Percentiles rank a stretch among this genome's conserved stretches.
These are phyloP conservation scores for Rapana venosa DNA, from an alignment of 2,888 invertebrate species.

Conservation along the genomic window DNA sequence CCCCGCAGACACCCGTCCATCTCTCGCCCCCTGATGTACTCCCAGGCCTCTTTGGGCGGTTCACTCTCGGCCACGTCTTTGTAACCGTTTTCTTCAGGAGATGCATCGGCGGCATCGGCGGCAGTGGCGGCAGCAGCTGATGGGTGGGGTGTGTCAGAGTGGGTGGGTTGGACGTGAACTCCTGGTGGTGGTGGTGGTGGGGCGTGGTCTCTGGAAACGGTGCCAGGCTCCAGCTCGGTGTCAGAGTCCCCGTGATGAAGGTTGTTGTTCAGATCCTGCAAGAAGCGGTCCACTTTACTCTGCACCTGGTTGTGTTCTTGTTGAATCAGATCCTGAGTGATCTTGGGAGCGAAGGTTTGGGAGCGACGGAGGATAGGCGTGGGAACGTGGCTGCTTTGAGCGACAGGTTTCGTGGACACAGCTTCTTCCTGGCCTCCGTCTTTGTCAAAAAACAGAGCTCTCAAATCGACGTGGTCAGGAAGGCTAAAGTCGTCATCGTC, in stretches of 20 bases:
- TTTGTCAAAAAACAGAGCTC: slow-evolving; percentile 49
- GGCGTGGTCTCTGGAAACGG: not conserved
- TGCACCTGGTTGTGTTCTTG: slow-evolving; percentile 37
- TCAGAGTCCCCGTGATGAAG: not conserved
- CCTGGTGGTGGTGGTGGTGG: not conserved
- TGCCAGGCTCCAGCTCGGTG: slow-evolving; percentile 15
- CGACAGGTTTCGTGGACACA: not conserved
- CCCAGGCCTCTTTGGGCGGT: slow-evolving; percentile 61
- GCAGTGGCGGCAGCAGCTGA: not conserved
- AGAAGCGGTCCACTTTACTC: slow-evolving; percentile 35
- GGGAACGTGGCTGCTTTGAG: slow-evolving; percentile 15
- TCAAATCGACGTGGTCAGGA: slow-evolving; percentile 63
- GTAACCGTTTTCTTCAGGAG: not conserved
- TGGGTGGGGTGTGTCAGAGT: not conserved
- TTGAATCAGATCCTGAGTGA: slow-evolving; percentile 39
- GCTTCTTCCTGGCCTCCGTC: slow-evolving; percentile 22
- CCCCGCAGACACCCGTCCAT: slow-evolving; percentile 56
- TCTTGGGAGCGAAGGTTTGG: slow-evolving; percentile 7
- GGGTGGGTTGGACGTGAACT: not conserved
- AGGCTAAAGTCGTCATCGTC: slow-evolving; percentile 57
- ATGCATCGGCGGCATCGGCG: not conserved
- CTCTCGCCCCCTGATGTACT: slow-evolving; percentile 61
- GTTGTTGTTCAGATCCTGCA: slow-evolving; percentile 29
- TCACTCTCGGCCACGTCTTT: slow-evolving; percentile 2
- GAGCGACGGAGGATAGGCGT: slow-evolving; percentile 28